These are phyloP conservation scores for Craniophora ligustri DNA, from an alignment of 2,888 invertebrate genomes.

Conservation along the genomic window DNA sequence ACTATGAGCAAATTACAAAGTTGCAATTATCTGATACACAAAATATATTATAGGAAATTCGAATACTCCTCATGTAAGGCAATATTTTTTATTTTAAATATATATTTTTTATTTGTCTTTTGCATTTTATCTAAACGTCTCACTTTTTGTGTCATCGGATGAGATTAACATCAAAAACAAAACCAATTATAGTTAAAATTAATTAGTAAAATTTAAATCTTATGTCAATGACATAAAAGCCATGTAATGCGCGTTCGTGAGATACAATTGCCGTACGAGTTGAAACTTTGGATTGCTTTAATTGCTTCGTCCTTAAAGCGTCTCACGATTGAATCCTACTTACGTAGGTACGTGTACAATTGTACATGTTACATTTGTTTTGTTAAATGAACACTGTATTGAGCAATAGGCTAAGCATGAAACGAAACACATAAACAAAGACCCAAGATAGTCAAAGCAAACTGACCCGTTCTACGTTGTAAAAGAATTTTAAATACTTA, in stretches of 20 bases:
- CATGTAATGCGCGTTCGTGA: no score
- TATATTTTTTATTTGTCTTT: neutral
- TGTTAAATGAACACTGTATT: neutral
- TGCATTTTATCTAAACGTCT: conserved; percentile 7
- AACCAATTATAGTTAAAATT: conserved; percentile 4
- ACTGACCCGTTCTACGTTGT: neutral
- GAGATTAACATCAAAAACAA: conserved; percentile 16
- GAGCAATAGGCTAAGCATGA: neutral
- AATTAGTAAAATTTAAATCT: no score
- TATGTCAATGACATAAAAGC: no score
- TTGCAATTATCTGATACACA: no score
- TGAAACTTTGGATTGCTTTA: conserved; percentile 16
- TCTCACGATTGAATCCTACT: conserved; percentile 24
- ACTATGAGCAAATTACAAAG: no score
- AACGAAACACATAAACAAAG: neutral
- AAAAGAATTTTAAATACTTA: conserved; percentile 9
- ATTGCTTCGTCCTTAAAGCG: conserved; percentile 20
- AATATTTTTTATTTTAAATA: neutral
- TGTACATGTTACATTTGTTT: neutral
- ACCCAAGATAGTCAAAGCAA: neutral
- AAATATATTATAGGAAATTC: no score
- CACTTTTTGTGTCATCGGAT: conserved; percentile 1
- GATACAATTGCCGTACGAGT: no score
- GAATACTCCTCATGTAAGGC: no score
- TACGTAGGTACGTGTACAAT: no score